Percentiles rank a stretch among this genome's conserved stretches.
phyloP scores from a whole-genome alignment of 1,140 invertebrate genomes.

The Drosophila littoralis region DNA sequence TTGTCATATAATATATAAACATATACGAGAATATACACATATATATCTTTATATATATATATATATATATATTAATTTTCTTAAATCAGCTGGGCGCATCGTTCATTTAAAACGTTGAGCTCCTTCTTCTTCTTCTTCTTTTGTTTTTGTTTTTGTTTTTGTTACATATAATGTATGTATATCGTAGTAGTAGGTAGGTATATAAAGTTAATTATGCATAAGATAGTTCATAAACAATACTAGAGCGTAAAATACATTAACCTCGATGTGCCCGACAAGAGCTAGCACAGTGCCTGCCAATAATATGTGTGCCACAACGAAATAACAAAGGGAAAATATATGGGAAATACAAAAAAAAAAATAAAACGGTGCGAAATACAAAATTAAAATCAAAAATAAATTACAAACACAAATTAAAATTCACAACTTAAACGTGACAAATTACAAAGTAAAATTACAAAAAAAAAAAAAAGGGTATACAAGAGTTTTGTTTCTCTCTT shows the following conservation, averaged over 20 bases:
- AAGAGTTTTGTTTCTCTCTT: neutral
- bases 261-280: neutral
- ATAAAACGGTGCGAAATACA: neutral
- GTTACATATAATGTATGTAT: conserved; percentile 7
- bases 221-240: conserved; percentile 34
- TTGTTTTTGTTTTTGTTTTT: too few species aligned
- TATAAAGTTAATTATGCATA: conserved; percentile 12
- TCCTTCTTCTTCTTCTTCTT: too few species aligned
- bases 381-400: neutral
- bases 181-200: neutral
- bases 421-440: too few species aligned
- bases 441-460: conserved; percentile 7
- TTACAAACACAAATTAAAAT: too few species aligned
- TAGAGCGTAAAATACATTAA: conserved; percentile 20
- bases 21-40: too few species aligned
- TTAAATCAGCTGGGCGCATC: conserved; percentile 9
- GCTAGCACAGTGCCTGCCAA: conserved; percentile 3
- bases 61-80: conserved; percentile 5
- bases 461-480: conserved; percentile 9
- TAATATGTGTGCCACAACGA: too few species aligned
- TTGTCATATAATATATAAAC: too few species aligned
- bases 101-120: too few species aligned
- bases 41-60: neutral
- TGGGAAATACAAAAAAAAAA: neutral
- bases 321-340: too few species aligned